These are phyloP conservation scores for Scaptomyza caliginosa DNA, from an alignment of 2,888 invertebrate genomes.

Conservation along the genomic window DNA sequence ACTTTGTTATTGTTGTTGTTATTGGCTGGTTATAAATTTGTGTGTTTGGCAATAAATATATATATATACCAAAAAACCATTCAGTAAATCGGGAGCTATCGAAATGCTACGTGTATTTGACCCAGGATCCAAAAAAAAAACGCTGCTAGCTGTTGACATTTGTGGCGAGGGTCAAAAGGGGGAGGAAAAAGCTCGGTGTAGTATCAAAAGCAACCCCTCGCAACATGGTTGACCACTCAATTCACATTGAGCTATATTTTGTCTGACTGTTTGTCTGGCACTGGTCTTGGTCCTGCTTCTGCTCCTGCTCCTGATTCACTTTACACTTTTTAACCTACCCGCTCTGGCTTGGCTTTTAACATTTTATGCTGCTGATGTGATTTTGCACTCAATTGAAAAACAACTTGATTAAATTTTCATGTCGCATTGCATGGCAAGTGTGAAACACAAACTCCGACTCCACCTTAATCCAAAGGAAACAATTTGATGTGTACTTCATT, in stretches of 20 bases:
- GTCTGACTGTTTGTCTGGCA: background rate
- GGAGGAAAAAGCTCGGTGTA: background rate
- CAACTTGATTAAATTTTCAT: conserved; percentile 78
- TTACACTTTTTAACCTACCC: conserved; percentile 40
- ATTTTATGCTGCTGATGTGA: conserved; percentile 73
- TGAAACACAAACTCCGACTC: conserved; percentile 60
- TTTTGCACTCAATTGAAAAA: conserved; percentile 83
- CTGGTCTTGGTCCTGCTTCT: background rate
- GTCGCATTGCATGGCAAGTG: conserved; percentile 52
- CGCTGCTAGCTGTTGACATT: conserved; percentile 65
- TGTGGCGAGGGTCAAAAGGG: conserved; percentile 38
- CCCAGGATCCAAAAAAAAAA: conserved; percentile 16
- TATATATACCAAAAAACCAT: no score
- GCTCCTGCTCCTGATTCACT: conserved; percentile 34
- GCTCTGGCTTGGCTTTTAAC: conserved; percentile 16
- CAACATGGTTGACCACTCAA: conserved; percentile 51
- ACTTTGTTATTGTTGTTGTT: conserved; percentile 32
- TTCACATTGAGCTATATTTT: conserved; percentile 33
- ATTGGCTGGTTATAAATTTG: conserved; percentile 75
- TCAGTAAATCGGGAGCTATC: conserved; percentile 35
- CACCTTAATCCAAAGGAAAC: conserved; percentile 1
- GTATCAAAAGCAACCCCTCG: conserved; percentile 40
- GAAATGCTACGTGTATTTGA: conserved; percentile 31
- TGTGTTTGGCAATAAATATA: conserved; percentile 74
- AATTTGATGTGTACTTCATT: conserved; percentile 20